Evolutionary conservation across 2,113 vertebrate genomes (phyloP).

Genomic region (Pelvicachromis taeniatus): DNA sequence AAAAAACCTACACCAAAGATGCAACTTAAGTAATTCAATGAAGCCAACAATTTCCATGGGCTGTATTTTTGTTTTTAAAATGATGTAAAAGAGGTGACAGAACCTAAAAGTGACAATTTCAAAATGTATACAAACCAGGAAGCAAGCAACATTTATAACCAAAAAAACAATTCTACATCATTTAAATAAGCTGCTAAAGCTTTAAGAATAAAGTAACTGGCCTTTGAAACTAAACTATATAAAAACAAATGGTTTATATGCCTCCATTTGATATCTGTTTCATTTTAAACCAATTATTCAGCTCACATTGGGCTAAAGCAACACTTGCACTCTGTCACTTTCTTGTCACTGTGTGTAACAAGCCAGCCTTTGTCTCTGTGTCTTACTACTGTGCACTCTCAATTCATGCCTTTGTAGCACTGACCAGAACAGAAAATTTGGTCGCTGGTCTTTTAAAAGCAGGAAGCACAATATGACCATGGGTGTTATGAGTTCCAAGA

Average conservation of each 20-base stretch:
- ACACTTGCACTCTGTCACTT: conserved; percentile 20
- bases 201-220: neutral
- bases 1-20: neutral
- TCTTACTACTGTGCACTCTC: neutral
- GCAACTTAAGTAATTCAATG: too few species aligned
- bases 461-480: neutral
- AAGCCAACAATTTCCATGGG: too few species aligned
- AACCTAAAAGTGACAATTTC: too few species aligned
- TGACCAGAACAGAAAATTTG: neutral
- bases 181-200: neutral
- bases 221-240: neutral
- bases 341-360: conserved; percentile 27
- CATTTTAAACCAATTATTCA: conserved; percentile 4
- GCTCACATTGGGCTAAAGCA: conserved; percentile 20
- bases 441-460: neutral
- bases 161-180: neutral
- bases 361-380: conserved; percentile 13
- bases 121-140: too few species aligned
- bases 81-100: too few species aligned
- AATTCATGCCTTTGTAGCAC: conserved; percentile 16
- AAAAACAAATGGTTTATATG: neutral
- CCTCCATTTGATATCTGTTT: neutral
- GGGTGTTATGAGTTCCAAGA: neutral
- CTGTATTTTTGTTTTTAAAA: too few species aligned
- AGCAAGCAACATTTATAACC: neutral